Conservation (phyloP, 1,140 invertebrate species). For the Manduca sexta region DNA sequence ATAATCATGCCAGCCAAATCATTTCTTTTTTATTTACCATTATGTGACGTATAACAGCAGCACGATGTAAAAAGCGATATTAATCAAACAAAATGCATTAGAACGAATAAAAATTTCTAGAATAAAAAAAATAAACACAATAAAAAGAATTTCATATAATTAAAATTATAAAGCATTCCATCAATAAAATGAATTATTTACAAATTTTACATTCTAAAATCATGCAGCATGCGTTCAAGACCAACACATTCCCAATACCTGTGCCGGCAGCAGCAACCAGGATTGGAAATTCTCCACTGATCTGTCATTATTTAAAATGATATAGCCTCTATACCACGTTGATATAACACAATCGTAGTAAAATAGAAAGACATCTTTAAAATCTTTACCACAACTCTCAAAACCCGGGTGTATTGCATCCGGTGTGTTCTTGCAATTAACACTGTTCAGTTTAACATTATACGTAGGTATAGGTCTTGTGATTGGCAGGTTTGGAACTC, state of each 20-base stretch:
- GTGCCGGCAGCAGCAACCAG: slow-evolving; percentile 41
- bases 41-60: too few relatives aligned
- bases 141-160: too few relatives aligned
- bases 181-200: too few relatives aligned
- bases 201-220: too few relatives aligned
- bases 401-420: slow-evolving; percentile 44
- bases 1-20: too few relatives aligned
- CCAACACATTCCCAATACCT: slow-evolving; percentile 53
- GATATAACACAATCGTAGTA: slow-evolving; percentile 46
- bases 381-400: slow-evolving; percentile 34
- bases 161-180: too few relatives aligned
- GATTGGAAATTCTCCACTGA: slow-evolving; percentile 47
- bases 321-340: slow-evolving; percentile 43
- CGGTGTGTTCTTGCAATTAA: slow-evolving; percentile 41
- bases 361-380: slow-evolving; percentile 33
- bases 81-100: too few relatives aligned
- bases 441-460: slow-evolving; percentile 40
- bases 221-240: slow-evolving; percentile 18
- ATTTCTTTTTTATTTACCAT: too few relatives aligned
- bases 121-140: too few relatives aligned
- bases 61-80: too few relatives aligned
- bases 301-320: slow-evolving; percentile 30
- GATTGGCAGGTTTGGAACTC: slow-evolving; percentile 29
- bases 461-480: slow-evolving; percentile 38
- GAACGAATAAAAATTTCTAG: too few relatives aligned